Evolutionary conservation across 2,888 invertebrate species (phyloP), one percentile per base, ranked within the genome.

Genomic region (Drosophila cognata): DNA sequence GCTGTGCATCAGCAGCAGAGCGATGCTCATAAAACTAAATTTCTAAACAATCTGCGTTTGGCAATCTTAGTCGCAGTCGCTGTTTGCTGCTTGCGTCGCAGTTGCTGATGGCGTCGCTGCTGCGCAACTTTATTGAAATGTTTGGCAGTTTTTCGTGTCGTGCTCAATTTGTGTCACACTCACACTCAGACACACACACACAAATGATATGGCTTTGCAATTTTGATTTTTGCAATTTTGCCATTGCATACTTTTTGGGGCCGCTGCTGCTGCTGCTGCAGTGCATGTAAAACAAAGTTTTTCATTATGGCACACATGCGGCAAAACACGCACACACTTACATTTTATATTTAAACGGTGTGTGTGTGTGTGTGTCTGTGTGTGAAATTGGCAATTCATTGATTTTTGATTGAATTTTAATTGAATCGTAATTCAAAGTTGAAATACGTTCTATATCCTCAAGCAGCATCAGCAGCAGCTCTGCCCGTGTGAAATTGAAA

Each of bases 41-140:
- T 88, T 86, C 87, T 88, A 86, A 86, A 86, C 85, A 86, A 88
- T 86, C 85, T 86, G 89, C 85, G 89, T 84, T 87, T 86, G 85
- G 85, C 85, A 88, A 86, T 86, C 85, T 86, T 82, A 64, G 81
- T 56, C 56, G 38, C 56, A 33, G 63, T 52, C 29, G 51, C 28
- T 11, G 62, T 16, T 55, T 21, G 53, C 31, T 38, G 46, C 21
- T 46, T 25, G 41, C 52, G 53, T 35, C 28, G 18, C 50, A 31
- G 51, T 4, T 50, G 51, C 52, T 33, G 72, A 58, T 60, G 55
- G 28, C 76, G 76, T 70, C 64, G 74, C 83, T 86, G 84, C 86
- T 84, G 83, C 86, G 88, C 78, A 86, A 86, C 87, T 86, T 88
- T 86, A 86, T 86, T 86, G 85, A 86, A 86, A 86, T 86, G 85